Evolutionary conservation across 2,888 invertebrate genomes (phyloP), one percentile per base, ranked within the genome.

Genomic region (Caenorhabditis becei): DNA sequence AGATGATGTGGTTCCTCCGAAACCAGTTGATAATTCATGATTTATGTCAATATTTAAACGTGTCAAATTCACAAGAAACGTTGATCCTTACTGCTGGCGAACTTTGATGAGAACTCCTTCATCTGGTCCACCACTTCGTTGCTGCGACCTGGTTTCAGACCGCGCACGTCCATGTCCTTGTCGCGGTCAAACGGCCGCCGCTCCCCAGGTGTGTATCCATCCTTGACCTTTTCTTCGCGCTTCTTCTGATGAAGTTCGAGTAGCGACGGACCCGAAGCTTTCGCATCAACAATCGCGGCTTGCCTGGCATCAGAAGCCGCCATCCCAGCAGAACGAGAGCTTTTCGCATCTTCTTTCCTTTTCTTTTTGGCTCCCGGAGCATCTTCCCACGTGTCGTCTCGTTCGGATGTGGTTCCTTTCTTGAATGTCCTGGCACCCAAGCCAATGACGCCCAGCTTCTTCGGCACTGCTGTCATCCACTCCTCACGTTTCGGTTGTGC

Each of bases 381-480:
- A 51, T 82, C 77, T 59, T 82, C 77, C 81, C 77, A 82, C 18
- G 75, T 59, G 14, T 56, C 20, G 67, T 71, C 80, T 16, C 63
- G 41, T 56, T 63, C 78, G 4, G 54, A 72, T 16, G 58, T 63
- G 44, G 72, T 77, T 10, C 77, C 77, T 20, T 62, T 83, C 59
- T 80, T 83, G 69, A 85, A 87, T 7, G 85, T 86, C 58, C 87
- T 58, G 10, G 87, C 82, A 0, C 86, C 85, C 18, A 88, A 71
- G 1, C 88, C 88, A 54, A 86, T 85, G 32, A 82, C 86, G 20
- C 78, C 83, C 54, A 88, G 49, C 23, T 83, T 86, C 56, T 84
- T 77, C n/a, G 88, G 88, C 44, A 88, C 63, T 10, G 83, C 71
- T 2, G 85, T 83, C 88, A 88, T 88, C 88, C 88, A 88, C 66